A percentile compares a stretch with the other conserved stretches of the same genome.
Conservation (phyloP, 2,113 vertebrate genomes). For the Tupaia chinensis region DNA sequence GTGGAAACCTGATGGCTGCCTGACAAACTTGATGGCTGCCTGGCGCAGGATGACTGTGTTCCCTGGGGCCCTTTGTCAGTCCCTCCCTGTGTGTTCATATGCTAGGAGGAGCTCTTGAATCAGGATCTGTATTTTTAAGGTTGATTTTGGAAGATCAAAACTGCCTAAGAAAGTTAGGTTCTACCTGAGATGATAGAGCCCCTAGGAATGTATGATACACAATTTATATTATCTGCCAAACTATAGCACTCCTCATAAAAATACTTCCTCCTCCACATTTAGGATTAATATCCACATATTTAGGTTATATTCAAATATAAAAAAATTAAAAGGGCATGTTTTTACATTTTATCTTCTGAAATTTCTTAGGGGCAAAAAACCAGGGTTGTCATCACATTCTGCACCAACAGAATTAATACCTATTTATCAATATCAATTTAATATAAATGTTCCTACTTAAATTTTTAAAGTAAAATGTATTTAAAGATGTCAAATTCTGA, state of each 20-base stretch:
- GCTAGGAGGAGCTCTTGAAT: conserved; percentile 81
- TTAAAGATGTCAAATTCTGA: background rate
- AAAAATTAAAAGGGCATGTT: conserved; percentile 20
- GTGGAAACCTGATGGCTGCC: conserved; percentile 84
- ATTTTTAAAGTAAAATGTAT: conserved; percentile 49
- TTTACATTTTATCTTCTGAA: conserved; percentile 50
- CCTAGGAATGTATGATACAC: background rate
- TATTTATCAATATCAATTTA: background rate
- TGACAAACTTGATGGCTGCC: conserved; percentile 82
- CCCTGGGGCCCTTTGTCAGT: conserved; percentile 78
- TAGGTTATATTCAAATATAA: conserved; percentile 50
- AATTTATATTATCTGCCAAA: background rate
- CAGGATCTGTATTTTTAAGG: conserved; percentile 79
- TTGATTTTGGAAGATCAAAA: conserved; percentile 73
- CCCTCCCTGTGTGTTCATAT: conserved; percentile 79
- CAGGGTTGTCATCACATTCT: background rate
- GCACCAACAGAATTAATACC: background rate
- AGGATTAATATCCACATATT: conserved; percentile 37
- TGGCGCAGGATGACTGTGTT: conserved; percentile 74
- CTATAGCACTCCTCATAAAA: background rate
- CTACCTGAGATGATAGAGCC: background rate
- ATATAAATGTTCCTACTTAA: background rate
- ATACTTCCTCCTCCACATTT: background rate
- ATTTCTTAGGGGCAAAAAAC: background rate
- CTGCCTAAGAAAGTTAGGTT: conserved; percentile 31